A percentile compares a stretch with the other conserved stretches of the same genome.
Evolutionary conservation across 2,113 vertebrate genomes (phyloP).

Genomic region (Nipponia nippon): DNA sequence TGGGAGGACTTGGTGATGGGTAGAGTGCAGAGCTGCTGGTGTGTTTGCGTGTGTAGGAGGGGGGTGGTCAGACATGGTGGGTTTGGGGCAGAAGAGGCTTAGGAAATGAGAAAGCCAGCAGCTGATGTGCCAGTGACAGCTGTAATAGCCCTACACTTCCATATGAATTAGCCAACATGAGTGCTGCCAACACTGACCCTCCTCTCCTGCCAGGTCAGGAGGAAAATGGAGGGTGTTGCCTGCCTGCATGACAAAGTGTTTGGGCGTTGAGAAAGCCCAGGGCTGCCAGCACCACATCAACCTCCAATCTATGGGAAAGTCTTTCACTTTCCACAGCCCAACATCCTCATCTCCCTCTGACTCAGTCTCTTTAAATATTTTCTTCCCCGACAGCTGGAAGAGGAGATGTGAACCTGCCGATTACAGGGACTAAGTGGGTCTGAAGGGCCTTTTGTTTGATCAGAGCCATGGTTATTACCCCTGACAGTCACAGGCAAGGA

Average conservation of each 20-base stretch:
- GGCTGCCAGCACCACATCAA: background rate
- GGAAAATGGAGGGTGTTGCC: background rate
- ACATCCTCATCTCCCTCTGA: background rate
- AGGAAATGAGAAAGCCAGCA: background rate
- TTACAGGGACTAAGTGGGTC: conserved; percentile 54
- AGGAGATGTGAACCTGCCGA: conserved; percentile 28
- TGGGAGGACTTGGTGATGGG: no score
- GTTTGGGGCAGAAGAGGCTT: background rate
- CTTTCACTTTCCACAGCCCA: background rate
- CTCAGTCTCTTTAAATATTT: conserved; percentile 6
- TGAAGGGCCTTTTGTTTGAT: conserved; percentile 68
- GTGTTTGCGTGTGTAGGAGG: background rate
- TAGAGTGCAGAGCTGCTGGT: background rate
- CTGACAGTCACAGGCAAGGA: conserved; percentile 56
- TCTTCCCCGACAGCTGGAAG: background rate
- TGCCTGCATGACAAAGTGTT: background rate
- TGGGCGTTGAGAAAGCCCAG: background rate
- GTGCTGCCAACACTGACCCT: background rate
- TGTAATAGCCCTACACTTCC: background rate
- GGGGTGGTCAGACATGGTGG: background rate
- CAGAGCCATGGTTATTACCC: conserved; percentile 59
- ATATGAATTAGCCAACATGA: background rate
- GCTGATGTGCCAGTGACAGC: background rate
- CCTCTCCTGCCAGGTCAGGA: conserved; percentile 9
- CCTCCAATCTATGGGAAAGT: background rate